Evolutionary conservation across 2,113 vertebrate species (phyloP).

Genomic region (Cyprinus carpio): DNA sequence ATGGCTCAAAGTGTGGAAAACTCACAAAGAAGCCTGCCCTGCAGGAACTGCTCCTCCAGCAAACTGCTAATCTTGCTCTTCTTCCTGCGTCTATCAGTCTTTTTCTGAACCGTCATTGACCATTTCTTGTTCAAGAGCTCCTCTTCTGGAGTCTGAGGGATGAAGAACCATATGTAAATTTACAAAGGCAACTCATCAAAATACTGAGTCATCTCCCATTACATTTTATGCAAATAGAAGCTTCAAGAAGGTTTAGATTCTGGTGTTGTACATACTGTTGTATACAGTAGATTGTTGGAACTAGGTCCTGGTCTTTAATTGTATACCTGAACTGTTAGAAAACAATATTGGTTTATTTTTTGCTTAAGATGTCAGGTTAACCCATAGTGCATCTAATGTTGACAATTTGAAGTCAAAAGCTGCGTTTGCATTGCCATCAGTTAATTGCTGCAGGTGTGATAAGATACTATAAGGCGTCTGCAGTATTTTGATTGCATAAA

Average conservation of each 20-base stretch:
- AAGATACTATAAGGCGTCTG: neutral
- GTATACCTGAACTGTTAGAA: neutral
- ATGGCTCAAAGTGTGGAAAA: conserved; percentile 2
- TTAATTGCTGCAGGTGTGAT: neutral
- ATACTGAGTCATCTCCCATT: neutral
- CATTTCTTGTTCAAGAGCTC: conserved; percentile 96
- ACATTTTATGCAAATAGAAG: conserved; percentile 70
- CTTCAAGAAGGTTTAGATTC: neutral
- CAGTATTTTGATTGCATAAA: neutral
- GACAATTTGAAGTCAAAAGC: neutral
- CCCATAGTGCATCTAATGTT: neutral
- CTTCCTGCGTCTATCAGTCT: conserved; percentile 92
- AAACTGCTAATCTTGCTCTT: conserved; percentile 89
- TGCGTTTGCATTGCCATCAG: neutral
- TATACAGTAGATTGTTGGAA: neutral
- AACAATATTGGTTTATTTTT: neutral
- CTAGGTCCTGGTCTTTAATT: neutral
- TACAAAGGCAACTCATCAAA: neutral
- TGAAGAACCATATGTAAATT: neutral
- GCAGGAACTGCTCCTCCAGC: conserved; percentile 94
- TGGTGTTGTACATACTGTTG: neutral
- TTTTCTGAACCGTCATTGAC: conserved; percentile 97
- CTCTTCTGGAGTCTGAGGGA: conserved; percentile 88
- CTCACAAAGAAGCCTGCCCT: conserved; percentile 95
- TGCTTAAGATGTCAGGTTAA: neutral